phyloP scores from a whole-genome alignment of 2,113 vertebrate species.

The Prietella phreatophila region DNA sequence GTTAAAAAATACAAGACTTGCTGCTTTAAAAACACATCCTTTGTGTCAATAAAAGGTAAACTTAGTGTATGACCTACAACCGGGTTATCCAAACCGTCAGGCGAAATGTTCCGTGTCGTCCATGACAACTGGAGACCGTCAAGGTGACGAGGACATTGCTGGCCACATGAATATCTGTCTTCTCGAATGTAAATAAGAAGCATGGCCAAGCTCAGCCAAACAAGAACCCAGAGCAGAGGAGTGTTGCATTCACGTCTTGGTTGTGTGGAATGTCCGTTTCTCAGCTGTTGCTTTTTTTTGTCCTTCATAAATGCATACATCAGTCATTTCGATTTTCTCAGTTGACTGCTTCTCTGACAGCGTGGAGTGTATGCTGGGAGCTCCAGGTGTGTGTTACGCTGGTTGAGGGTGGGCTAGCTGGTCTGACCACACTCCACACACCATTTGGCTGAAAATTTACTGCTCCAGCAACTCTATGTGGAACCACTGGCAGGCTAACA shows the following conservation, averaged over 20 bases:
- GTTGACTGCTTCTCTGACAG: slow-evolving; percentile 71
- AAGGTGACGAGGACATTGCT: neutral
- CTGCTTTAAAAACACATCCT: slow-evolving; percentile 29
- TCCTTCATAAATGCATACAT: slow-evolving; percentile 12
- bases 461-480: slow-evolving; percentile 52
- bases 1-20: neutral
- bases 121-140: slow-evolving; percentile 8
- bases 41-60: slow-evolving; percentile 23
- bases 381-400: slow-evolving; percentile 67
- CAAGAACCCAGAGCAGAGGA: neutral
- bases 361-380: slow-evolving; percentile 62
- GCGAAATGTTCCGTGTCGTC: neutral
- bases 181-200: neutral
- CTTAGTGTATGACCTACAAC: slow-evolving; percentile 14
- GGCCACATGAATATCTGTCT: neutral
- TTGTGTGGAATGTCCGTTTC: neutral
- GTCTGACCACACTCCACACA: slow-evolving; percentile 69
- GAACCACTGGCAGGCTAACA: slow-evolving; percentile 19
- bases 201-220: neutral
- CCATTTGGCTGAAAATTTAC: slow-evolving; percentile 44
- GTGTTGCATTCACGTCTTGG: neutral
- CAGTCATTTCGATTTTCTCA: slow-evolving; percentile 44
- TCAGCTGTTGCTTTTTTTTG: neutral
- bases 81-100: slow-evolving; percentile 7
- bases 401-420: slow-evolving; percentile 53